These are phyloP conservation scores for Tortricodes alternella DNA, from an alignment of 2,888 invertebrate species.

Conservation along the genomic window DNA sequence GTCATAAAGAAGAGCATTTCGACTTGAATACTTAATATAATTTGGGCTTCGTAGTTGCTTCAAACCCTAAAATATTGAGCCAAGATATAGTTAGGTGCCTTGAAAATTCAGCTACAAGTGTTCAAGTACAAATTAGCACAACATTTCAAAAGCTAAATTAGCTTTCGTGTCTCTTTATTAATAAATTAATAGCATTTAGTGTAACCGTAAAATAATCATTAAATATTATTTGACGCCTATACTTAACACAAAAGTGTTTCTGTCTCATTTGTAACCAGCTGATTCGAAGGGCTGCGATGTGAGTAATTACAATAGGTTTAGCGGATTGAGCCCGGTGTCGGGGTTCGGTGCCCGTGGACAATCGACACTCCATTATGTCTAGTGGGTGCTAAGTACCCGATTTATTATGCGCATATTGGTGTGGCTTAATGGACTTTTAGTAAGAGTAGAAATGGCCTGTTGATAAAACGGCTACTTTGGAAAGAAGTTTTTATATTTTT, in stretches of 20 bases:
- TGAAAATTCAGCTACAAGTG: no score
- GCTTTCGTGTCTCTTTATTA: no score
- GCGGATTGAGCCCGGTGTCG: constrained; percentile 46
- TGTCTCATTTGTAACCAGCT: constrained; percentile 57
- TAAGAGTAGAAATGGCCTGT: constrained; percentile 6
- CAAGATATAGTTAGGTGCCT: no score
- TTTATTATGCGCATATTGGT: constrained; percentile 69
- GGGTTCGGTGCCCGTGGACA: constrained; percentile 45
- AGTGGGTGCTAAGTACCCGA: constrained; percentile 61
- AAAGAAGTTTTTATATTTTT: no score
- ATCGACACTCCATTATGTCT: constrained; percentile 71
- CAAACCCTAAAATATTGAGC: no score
- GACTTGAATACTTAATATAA: no score
- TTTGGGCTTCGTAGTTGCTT: no score
- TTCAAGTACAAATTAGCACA: no score
- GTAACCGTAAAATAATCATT: no score
- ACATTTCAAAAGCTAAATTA: no score
- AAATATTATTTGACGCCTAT: background rate
- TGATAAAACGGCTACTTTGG: background rate
- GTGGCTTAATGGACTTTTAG: constrained; percentile 48
- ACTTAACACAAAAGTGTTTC: constrained; percentile 3
- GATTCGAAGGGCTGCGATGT: constrained; percentile 48
- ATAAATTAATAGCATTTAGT: no score
- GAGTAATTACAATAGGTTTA: constrained; percentile 67
- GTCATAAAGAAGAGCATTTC: no score